phyloP scores from a whole-genome alignment of 2,797 vertebrate genomes.

The Syngnathus rostellatus region DNA sequence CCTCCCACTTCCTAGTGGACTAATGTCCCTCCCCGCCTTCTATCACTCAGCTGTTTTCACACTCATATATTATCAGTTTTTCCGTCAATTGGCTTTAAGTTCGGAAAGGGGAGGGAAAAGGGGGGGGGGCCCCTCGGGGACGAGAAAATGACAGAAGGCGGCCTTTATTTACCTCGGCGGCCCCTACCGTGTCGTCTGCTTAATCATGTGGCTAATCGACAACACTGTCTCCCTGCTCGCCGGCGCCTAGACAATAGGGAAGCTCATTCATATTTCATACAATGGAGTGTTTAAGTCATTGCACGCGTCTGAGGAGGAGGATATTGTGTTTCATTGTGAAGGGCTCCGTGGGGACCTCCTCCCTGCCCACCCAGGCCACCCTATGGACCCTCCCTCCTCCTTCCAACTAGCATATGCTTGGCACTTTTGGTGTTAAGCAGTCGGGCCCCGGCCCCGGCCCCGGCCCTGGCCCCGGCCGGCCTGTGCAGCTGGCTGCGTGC shows the following conservation, averaged over 20 bases:
- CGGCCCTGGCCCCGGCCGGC: constrained; percentile 17
- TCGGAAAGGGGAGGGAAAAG: constrained; percentile 46
- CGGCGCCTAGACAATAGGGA: constrained; percentile 76
- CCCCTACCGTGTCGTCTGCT: constrained; percentile 91
- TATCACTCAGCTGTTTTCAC: constrained; percentile 69
- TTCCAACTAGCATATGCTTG: constrained; percentile 86
- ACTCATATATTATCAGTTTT: constrained; percentile 70
- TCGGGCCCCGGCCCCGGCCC: constrained; percentile 30
- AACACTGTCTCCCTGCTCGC: constrained; percentile 72
- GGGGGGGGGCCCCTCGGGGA: constrained; percentile 56
- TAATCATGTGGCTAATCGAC: constrained; percentile 97
- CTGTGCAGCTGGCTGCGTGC: constrained; percentile 80
- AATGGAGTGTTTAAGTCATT: constrained; percentile 96
- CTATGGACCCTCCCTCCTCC: constrained; percentile 60
- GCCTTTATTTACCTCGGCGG: constrained; percentile 88
- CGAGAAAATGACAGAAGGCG: constrained; percentile 90
- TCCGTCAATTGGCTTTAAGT: constrained; percentile 72
- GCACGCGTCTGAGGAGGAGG: constrained; percentile 78
- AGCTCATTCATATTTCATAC: constrained; percentile 92
- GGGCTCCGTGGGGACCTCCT: constrained; percentile 71
- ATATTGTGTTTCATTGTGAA: constrained; percentile 84
- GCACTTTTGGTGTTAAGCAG: constrained; percentile 74
- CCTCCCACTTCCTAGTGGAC: constrained; percentile 7
- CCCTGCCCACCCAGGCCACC: constrained; percentile 61
- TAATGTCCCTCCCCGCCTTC: constrained; percentile 26